Percentiles rank a stretch among this genome's conserved stretches.
phyloP scores from a whole-genome alignment of 2,113 vertebrate genomes.

The Phaethornis superciliosus region DNA sequence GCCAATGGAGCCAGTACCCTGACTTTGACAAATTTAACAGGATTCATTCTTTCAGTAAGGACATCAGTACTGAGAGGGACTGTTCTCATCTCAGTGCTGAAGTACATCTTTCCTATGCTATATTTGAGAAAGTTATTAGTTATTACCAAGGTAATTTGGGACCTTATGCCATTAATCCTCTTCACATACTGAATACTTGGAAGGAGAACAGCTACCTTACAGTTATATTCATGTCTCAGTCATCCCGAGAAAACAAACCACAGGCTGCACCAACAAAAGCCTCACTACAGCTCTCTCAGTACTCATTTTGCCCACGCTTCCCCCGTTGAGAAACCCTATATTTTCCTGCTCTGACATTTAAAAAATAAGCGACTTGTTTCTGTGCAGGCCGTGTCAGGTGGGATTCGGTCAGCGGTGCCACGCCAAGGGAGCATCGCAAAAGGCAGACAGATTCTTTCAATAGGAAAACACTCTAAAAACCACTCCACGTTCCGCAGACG shows the following conservation, averaged over 20 bases:
- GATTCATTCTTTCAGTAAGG: conserved; percentile 3
- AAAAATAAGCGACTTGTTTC: neutral
- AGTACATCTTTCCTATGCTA: neutral
- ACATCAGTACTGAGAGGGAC: neutral
- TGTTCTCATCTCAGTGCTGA: neutral
- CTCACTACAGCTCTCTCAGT: neutral
- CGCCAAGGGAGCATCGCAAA: neutral
- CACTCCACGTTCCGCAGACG: neutral
- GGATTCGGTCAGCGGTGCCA: neutral
- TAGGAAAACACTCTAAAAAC: neutral
- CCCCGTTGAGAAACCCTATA: neutral
- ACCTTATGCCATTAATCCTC: neutral
- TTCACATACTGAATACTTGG: neutral
- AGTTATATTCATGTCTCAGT: neutral
- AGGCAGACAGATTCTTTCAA: neutral
- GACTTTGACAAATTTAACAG: conserved; percentile 18
- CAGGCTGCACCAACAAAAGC: neutral
- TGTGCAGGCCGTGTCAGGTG: neutral
- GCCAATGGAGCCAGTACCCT: neutral
- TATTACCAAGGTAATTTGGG: neutral
- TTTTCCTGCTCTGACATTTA: neutral
- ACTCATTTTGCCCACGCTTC: neutral
- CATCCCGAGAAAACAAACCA: neutral
- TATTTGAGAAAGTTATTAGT: neutral
- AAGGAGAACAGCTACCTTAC: neutral